Evolutionary conservation across 2,888 invertebrate species (phyloP).

Genomic region (Melanargia galathea): DNA sequence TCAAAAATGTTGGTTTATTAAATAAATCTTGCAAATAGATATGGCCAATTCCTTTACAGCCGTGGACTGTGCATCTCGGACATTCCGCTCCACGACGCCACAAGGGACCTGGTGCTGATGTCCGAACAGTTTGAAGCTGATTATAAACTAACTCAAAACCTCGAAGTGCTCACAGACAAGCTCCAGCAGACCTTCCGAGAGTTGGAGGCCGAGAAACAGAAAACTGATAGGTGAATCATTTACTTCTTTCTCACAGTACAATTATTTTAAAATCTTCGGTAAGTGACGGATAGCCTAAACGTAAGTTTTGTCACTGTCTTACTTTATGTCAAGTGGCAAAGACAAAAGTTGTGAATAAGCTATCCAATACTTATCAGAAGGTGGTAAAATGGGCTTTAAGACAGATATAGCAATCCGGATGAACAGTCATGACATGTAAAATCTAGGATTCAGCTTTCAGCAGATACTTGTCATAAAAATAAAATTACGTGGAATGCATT

Average conservation of each 20-base stretch:
- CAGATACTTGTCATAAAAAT: no score
- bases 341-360: no score
- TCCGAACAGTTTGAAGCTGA: constrained; percentile 98
- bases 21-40: background rate
- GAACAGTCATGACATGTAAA: no score
- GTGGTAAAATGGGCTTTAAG: no score
- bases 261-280: no score
- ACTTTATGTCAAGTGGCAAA: no score
- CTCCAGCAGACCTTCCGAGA: constrained; percentile 97
- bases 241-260: background rate
- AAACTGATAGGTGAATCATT: constrained; percentile 91
- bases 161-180: constrained; percentile 97
- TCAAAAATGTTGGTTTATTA: background rate
- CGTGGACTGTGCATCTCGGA: constrained; percentile 96
- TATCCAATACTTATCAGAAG: no score
- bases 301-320: no score
- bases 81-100: constrained; percentile 97
- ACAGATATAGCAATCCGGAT: no score
- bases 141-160: constrained; percentile 95
- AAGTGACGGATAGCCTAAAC: no score
- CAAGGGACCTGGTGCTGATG: constrained; percentile 95
- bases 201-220: constrained; percentile 96
- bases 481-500: no score
- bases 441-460: no score
- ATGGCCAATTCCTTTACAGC: constrained; percentile 66